phyloP scores from a whole-genome alignment of 1,140 invertebrate genomes.

The Temnothorax longispinosus region DNA sequence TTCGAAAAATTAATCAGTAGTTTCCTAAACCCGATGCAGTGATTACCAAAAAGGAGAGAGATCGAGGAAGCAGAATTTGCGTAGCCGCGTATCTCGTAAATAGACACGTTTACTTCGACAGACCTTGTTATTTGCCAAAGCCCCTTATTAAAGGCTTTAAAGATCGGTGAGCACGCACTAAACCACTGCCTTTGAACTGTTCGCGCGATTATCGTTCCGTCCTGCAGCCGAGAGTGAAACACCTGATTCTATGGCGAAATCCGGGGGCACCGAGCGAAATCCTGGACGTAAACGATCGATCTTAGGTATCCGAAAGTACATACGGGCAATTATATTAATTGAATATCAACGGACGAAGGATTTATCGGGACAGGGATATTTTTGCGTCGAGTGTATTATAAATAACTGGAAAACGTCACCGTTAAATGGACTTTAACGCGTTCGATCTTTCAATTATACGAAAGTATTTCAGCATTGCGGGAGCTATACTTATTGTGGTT shows the following conservation, averaged over 20 bases:
- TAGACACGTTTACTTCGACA: conserved; percentile 70
- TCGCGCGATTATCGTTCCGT: conserved; percentile 69
- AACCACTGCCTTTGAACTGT: conserved; percentile 65
- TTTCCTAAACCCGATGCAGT: conserved; percentile 14
- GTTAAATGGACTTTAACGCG: conserved; percentile 14
- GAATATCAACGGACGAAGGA: conserved; percentile 29
- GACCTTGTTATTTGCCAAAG: conserved; percentile 70
- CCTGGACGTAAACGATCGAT: conserved; percentile 38
- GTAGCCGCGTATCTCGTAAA: conserved; percentile 51
- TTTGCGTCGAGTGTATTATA: not conserved
- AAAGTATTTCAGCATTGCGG: conserved; percentile 27
- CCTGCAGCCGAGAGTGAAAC: conserved; percentile 56
- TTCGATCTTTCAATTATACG: conserved; percentile 34
- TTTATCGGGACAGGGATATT: conserved; percentile 11
- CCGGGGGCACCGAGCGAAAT: conserved; percentile 7
- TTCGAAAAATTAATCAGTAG: conserved; percentile 51
- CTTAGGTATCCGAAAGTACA: not conserved
- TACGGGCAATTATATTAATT: conserved; percentile 33
- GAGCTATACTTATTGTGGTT: conserved; percentile 15
- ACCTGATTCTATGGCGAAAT: conserved; percentile 50
- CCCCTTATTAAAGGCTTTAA: conserved; percentile 72
- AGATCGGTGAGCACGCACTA: conserved; percentile 64
- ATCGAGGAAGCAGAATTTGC: not conserved
- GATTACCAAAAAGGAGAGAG: conserved; percentile 28
- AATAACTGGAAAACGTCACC: conserved; percentile 6